Evolutionary conservation across 92 coral and sea anemone species (phyloP), one percentile per base, ranked within the genome.

Genomic region (Parazoanthus darwini): DNA sequence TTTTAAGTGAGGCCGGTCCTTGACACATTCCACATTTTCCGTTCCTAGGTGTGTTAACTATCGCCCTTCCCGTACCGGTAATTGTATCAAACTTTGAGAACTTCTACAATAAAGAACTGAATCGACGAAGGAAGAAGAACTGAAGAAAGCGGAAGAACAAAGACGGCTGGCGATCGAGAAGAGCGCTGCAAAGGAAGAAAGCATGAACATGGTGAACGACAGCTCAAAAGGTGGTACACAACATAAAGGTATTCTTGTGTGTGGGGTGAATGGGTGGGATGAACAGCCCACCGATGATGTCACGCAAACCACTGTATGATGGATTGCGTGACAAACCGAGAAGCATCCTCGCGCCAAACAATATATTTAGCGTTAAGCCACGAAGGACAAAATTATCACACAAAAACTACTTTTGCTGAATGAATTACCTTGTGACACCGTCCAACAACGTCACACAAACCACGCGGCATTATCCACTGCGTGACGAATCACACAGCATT

Each of bases 71-170:
- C 48, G 99, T 97, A 35, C 99, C 99, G 4, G 99, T 97, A 14
- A 96, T 97, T 68, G 99, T 97, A 11, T 95, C 99, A 63, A 97
- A 97, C 92, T 97, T 97, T 90, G 99, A 97, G 94, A 93, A 95
- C 79, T 97, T 97, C 91, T 97, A 97, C 94, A 96, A 95, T 93
- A 97, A 97, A 83, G 99, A 97, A 80, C 78, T 97, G 81, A 97
- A 97, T 90, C 90, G 99, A 50, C 89, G 99, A 94, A 94, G 36
- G 96, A 93, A 44, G 99, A 97, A 44, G 94, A 97, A 44, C 81
- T 91, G 77, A 94, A 93, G 78, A 92, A 91, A 37, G 93, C 91
- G 8, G 99, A 97, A 83, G 99, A 95, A 77, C 89, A 86, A 35
- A 83, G 92, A 76, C 85, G 89, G 38, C 88, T 88, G 51, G 88